A percentile compares a stretch with the other conserved stretches of the same genome.
Evolutionary conservation across 2,888 invertebrate species (phyloP).

Genomic region (Apamea epomidion): DNA sequence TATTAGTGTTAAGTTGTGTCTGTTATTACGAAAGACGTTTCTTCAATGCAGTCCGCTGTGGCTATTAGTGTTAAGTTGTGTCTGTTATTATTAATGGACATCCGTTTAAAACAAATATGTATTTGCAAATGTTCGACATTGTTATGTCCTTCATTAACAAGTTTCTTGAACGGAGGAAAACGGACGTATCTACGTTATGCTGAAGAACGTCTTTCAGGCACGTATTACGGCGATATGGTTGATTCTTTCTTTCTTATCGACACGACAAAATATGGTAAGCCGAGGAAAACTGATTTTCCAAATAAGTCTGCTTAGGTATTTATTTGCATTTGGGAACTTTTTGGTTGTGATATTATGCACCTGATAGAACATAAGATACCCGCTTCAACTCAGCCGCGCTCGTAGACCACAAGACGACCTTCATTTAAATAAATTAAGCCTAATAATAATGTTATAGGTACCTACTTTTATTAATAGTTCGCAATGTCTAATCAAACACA

Average conservation of each 20-base stretch:
- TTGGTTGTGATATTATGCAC: background rate
- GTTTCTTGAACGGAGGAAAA: background rate
- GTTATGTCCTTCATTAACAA: background rate
- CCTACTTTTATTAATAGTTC: background rate
- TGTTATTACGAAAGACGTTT: background rate
- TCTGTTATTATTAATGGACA: constrained; percentile 11
- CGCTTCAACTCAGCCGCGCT: background rate
- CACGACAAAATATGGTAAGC: background rate
- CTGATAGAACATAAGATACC: background rate
- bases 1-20: constrained; percentile 7
- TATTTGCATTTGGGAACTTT: background rate
- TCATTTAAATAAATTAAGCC: background rate
- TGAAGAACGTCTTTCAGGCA: constrained; percentile 17
- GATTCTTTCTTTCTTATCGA: background rate
- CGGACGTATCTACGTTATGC: background rate
- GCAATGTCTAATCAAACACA: constrained; percentile 7
- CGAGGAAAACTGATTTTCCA: background rate
- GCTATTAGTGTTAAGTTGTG: background rate
- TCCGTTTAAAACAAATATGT: constrained; percentile 14
- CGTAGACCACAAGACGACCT: background rate
- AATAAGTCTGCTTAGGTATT: background rate
- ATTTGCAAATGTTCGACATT: background rate
- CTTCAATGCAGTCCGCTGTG: constrained; percentile 5
- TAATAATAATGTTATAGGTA: background rate
- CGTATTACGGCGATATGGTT: background rate